Conservation (phyloP, 2,888 invertebrate genomes). For the Megaustenia siamemsis region DNA sequence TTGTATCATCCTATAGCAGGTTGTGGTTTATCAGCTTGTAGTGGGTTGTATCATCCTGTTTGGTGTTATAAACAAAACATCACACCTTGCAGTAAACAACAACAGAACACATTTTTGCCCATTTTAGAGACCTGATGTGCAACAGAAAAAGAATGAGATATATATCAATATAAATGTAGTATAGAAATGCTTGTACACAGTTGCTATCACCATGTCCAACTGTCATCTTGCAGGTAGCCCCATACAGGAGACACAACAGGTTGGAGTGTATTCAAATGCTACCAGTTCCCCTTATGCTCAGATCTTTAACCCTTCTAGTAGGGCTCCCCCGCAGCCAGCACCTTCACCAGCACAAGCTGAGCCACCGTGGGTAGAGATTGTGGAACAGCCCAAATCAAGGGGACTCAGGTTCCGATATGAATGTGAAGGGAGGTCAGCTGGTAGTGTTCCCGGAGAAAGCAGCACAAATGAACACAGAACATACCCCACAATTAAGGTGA, state of each 20-base stretch:
- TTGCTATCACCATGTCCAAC: no score
- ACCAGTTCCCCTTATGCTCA: neutral
- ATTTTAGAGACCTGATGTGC: no score
- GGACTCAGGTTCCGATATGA: constrained; percentile 94
- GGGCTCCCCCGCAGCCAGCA: constrained; percentile 10
- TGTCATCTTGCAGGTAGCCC: constrained; percentile 24
- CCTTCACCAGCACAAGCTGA: neutral
- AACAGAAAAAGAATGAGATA: no score
- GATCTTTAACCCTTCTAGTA: neutral
- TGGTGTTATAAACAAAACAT: no score
- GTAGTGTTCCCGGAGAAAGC: constrained; percentile 94
- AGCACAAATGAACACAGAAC: constrained; percentile 94
- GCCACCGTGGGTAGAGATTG: constrained; percentile 85
- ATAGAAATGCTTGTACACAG: no score
- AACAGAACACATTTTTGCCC: no score
- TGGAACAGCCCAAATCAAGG: constrained; percentile 95
- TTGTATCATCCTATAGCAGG: no score
- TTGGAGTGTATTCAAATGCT: neutral
- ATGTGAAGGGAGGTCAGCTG: constrained; percentile 97
- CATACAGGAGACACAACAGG: constrained; percentile 37
- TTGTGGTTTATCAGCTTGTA: no score
- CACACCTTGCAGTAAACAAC: no score
- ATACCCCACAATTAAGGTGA: constrained; percentile 93
- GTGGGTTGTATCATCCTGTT: no score
- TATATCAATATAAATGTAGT: no score